Evolutionary conservation across 1,140 invertebrate genomes (phyloP), one percentile per base, ranked within the genome.

Genomic region (Elymnias hypermnestra): DNA sequence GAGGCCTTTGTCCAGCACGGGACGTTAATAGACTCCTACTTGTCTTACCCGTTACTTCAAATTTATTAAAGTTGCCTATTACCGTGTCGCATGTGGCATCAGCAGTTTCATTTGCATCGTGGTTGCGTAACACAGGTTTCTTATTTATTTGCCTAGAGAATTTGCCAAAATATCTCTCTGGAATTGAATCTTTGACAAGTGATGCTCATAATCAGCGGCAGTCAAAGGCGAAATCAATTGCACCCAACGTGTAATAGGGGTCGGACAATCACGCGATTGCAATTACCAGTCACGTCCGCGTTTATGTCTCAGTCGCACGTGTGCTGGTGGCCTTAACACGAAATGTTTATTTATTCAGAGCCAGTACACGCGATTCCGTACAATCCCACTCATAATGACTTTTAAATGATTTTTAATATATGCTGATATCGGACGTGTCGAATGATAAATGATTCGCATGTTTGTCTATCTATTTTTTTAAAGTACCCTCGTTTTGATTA

Each of bases 381-480:
- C 44, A 29, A 12, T 29, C 1, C 10, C 26, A 7, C 3, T 12
- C 26, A 39, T 54, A 62, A 62, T 62, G 54, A 43, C 39, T 54
- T 62, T 62, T 62, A 57, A 62, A 62, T 54, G 54, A 38, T 57
- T 61, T 61, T 52, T 51, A 44, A 29, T 29, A 29, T 29, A 29
- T 29, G 26, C 9, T 3, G 7, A 12, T 12, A 6, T 36, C 12
- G n/a, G 17, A 10, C 12, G 35, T 0, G 10, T 5, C 3, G 3
- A 37, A 37, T 19, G 17, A 19, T 37, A 9, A 9, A 37, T 37
- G 1, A 5, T 19, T 19, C n/a, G n/a, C n/a, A n/a, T 36, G 8
- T 12, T 36, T 21, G 9, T 19, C 35, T 37, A 21, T 9, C 10
- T 21, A 7, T 21, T 19, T 36, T 36, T 37, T 21, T 18, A 21